phyloP scores from a whole-genome alignment of 2,888 invertebrate species.

The Thysanoteuthis rhombus region DNA sequence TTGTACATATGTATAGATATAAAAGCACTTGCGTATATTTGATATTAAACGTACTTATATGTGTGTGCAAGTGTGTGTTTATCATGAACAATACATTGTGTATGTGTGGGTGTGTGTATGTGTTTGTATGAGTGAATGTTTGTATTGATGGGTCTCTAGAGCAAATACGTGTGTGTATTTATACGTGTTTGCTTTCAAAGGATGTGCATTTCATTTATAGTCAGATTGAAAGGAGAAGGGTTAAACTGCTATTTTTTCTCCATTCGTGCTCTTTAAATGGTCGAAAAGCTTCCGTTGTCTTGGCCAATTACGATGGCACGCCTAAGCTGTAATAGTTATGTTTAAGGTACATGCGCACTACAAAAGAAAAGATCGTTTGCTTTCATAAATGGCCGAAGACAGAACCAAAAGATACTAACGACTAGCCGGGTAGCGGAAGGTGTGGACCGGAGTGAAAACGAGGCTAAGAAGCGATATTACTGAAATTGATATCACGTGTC shows the following conservation, averaged over 20 bases:
- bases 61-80: too few relatives aligned
- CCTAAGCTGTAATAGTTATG: not conserved
- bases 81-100: too few relatives aligned
- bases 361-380: not conserved
- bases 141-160: too few relatives aligned
- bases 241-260: not conserved
- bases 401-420: not conserved
- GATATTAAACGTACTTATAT: too few relatives aligned
- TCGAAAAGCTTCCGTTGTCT: not conserved
- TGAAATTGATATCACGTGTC: not conserved
- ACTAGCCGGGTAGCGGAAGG: not conserved
- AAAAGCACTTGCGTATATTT: too few relatives aligned
- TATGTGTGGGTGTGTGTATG: too few relatives aligned
- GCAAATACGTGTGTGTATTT: too few relatives aligned
- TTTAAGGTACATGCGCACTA: not conserved
- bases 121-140: too few relatives aligned
- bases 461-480: not conserved
- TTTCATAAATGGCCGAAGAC: not conserved
- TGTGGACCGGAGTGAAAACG: not conserved
- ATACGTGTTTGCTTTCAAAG: too few relatives aligned
- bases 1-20: too few relatives aligned
- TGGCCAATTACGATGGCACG: not conserved
- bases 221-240: not conserved
- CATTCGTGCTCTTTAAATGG: not conserved
- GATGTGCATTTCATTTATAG: too few relatives aligned